Base-by-base conservation (phyloP, 2,797 vertebrate species). In the Saxicola maurus region DNA sequence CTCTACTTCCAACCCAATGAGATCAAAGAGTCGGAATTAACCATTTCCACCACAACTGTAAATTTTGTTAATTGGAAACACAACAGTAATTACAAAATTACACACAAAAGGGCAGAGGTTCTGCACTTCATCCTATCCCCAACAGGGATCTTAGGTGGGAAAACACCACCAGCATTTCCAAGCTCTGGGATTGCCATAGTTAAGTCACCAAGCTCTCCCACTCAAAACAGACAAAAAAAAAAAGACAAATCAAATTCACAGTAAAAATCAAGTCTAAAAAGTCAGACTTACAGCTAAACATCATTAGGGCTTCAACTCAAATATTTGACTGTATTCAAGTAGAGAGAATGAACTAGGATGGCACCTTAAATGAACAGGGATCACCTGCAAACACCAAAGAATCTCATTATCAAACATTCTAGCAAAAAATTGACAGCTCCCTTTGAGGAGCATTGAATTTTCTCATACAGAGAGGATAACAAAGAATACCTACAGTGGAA, bases 11-110 rank as follows among this genome's bases (percentile, higher is more conserved):
- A 81, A 73, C 13, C n/a, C 31, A 10, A 38, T 4, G 20, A 72
- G 30, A 35, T 49, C 42, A 53, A 53, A 25, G 45, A 52, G 9
- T 0, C 46, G 6, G 28, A 69, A 43, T 68, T 38, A 43, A 57
- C 18, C 21, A 40, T 30, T 74, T 59, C 38, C 10, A 31, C 12
- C 31, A 27, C 0, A 0, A 43, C 13, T 35, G 8, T 17, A 38
- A 51, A 19, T 35, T 59, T 3, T 67, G 51, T 23, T 28, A 61
- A 37, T 0, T 25, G 33, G 67, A 82, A 92, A 60, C 15, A 3
- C 30, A 43, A 17, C 3, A 33, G 51, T 13, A 27, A 51, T n/a
- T 74, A n/a, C 23, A 59, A 69, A 52, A 52, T 1, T 9, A 3
- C 7, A 46, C 0, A 1, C 28, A 33, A 25, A 78, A 86, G 11